Percentiles rank a stretch among this genome's conserved stretches.
Evolutionary conservation across 2,888 invertebrate species (phyloP).

Genomic region (Drosophila parthenogenetica): DNA sequence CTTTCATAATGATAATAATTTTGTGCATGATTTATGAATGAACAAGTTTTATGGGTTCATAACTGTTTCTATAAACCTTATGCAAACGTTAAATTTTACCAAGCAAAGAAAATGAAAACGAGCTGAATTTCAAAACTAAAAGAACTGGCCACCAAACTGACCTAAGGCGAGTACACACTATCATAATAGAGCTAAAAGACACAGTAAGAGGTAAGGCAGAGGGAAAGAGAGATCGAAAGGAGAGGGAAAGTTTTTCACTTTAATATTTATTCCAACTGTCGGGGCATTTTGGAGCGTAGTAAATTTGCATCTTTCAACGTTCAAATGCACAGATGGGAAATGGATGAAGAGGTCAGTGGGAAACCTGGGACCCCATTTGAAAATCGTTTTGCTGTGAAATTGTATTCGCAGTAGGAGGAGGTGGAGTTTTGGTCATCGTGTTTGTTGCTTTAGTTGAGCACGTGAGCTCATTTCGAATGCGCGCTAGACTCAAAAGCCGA

Average conservation of each 20-base stretch:
- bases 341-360: slow-evolving; percentile 32
- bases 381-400: slow-evolving; percentile 78
- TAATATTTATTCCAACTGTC: slow-evolving; percentile 79
- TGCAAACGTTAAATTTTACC: slow-evolving; percentile 75
- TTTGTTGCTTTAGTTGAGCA: slow-evolving; percentile 39
- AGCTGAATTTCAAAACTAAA: slow-evolving; percentile 33
- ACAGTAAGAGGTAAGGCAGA: background rate
- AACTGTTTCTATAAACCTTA: slow-evolving; percentile 62
- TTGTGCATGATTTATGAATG: slow-evolving; percentile 80
- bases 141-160: slow-evolving; percentile 30
- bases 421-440: background rate
- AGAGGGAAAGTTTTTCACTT: slow-evolving; percentile 66
- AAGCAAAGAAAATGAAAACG: slow-evolving; percentile 48
- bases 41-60: slow-evolving; percentile 74
- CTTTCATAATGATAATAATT: slow-evolving; percentile 81
- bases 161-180: slow-evolving; percentile 35
- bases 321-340: slow-evolving; percentile 60
- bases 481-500: slow-evolving; percentile 40
- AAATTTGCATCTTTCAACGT: slow-evolving; percentile 80
- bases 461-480: slow-evolving; percentile 71
- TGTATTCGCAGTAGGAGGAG: slow-evolving; percentile 63
- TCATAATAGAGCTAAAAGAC: background rate
- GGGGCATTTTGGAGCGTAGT: slow-evolving; percentile 66
- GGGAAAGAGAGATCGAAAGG: slow-evolving; percentile 1
- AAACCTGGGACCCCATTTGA: slow-evolving; percentile 55